Conservation (phyloP, 2,113 vertebrate species). For the Gymnobelideus leadbeateri region DNA sequence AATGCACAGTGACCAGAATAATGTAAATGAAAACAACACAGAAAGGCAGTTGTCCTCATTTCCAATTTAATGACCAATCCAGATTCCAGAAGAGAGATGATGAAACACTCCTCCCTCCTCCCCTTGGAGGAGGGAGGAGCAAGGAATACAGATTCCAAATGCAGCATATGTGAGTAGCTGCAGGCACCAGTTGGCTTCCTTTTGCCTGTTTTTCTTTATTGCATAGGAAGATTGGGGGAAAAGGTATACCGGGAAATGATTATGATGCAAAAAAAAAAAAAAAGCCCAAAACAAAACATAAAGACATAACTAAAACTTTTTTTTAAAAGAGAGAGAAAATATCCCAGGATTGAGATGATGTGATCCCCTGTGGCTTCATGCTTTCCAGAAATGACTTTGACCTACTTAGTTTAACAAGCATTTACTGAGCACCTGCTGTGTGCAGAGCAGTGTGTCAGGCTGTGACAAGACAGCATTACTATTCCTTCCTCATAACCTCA, state of each 20-base stretch:
- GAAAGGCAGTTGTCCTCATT: neutral
- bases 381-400: neutral
- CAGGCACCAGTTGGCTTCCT: neutral
- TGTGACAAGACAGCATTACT: neutral
- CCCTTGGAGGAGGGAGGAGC: neutral
- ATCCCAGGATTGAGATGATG: neutral
- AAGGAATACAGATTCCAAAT: neutral
- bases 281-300: neutral
- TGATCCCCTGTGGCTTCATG: neutral
- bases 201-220: neutral
- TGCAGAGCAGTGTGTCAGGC: neutral
- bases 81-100: neutral
- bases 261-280: neutral
- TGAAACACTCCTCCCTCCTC: neutral
- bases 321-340: neutral
- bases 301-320: neutral
- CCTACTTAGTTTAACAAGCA: conserved; percentile 2
- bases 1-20: neutral
- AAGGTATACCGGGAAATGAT: neutral
- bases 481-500: neutral
- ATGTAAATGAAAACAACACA: neutral
- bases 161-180: neutral
- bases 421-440: conserved; percentile 8
- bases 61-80: conserved; percentile 1
- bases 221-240: neutral